Evolutionary conservation across 2,888 invertebrate genomes (phyloP).

Genomic region (Crocallis elinguaria): DNA sequence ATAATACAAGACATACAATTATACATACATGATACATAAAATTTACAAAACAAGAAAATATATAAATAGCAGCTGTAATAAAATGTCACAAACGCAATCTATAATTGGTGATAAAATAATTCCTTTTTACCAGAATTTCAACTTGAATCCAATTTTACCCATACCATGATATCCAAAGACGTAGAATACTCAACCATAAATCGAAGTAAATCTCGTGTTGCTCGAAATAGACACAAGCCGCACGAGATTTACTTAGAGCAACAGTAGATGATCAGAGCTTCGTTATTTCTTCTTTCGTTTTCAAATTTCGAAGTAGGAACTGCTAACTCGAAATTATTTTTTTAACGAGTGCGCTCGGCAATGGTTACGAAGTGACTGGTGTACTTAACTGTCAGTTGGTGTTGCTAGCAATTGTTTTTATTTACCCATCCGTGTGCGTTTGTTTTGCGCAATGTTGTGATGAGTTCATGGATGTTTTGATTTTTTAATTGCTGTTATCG

Average conservation of each 20-base stretch:
- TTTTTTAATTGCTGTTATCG: background rate
- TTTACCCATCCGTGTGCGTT: background rate
- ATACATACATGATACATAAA: too few relatives aligned
- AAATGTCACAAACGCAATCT: too few relatives aligned
- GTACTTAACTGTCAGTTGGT: slow-evolving; percentile 23
- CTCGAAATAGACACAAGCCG: slow-evolving; percentile 63
- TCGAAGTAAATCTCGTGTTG: slow-evolving; percentile 72
- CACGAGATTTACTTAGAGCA: slow-evolving; percentile 80
- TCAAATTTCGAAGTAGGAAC: background rate
- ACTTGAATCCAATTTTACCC: background rate
- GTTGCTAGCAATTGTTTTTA: slow-evolving; percentile 35
- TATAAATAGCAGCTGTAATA: too few relatives aligned
- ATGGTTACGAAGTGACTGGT: slow-evolving; percentile 46
- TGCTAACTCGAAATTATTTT: background rate
- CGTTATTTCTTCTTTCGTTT: background rate
- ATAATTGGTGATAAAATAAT: too few relatives aligned
- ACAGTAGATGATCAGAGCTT: slow-evolving; percentile 44
- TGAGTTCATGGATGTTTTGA: background rate
- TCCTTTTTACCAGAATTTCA: background rate
- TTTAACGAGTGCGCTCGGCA: slow-evolving; percentile 21
- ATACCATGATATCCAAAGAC: slow-evolving; percentile 2
- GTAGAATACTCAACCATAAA: slow-evolving; percentile 46
- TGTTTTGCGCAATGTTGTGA: background rate
- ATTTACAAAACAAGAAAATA: too few relatives aligned
- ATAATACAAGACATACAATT: too few relatives aligned